phyloP scores from a whole-genome alignment of 2,113 vertebrate genomes.

The Oryzias curvinotus region DNA sequence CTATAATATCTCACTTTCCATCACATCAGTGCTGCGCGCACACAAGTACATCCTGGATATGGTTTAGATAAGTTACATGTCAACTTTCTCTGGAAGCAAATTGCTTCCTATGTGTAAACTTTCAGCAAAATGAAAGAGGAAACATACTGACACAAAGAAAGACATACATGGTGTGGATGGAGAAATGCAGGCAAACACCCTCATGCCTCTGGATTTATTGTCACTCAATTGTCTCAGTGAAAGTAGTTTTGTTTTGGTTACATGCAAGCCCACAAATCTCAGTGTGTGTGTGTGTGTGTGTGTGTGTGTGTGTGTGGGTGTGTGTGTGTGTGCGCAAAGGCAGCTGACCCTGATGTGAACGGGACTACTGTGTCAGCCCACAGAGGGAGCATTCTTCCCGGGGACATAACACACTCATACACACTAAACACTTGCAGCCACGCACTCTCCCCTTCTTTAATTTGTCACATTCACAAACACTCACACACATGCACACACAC shows the following conservation, averaged over 20 bases:
- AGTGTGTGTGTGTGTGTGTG: constrained; percentile 21
- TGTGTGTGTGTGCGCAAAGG: constrained; percentile 29
- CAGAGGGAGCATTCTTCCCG: constrained; percentile 67
- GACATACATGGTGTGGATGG: background rate
- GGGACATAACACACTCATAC: constrained; percentile 24
- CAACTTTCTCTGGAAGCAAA: constrained; percentile 19
- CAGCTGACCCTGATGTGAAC: constrained; percentile 72
- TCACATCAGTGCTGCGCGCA: background rate
- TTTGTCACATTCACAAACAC: constrained; percentile 35
- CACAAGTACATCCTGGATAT: constrained; percentile 3
- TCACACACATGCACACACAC: constrained; percentile 35
- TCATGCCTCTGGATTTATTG: constrained; percentile 33
- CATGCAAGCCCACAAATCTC: constrained; percentile 22
- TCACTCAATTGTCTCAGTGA: constrained; percentile 50
- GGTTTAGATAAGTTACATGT: constrained; percentile 17
- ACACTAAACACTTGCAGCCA: constrained; percentile 26
- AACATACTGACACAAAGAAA: background rate
- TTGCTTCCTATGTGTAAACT: constrained; percentile 2
- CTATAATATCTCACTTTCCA: background rate
- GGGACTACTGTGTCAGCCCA: constrained; percentile 64
- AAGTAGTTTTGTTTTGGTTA: constrained; percentile 54
- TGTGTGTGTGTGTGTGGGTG: constrained; percentile 22
- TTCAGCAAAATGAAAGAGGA: background rate
- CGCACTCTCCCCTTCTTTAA: constrained; percentile 8
- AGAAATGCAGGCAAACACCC: constrained; percentile 4